Evolutionary conservation across 1,140 invertebrate genomes (phyloP).

Genomic region (Drosophila leontia): DNA sequence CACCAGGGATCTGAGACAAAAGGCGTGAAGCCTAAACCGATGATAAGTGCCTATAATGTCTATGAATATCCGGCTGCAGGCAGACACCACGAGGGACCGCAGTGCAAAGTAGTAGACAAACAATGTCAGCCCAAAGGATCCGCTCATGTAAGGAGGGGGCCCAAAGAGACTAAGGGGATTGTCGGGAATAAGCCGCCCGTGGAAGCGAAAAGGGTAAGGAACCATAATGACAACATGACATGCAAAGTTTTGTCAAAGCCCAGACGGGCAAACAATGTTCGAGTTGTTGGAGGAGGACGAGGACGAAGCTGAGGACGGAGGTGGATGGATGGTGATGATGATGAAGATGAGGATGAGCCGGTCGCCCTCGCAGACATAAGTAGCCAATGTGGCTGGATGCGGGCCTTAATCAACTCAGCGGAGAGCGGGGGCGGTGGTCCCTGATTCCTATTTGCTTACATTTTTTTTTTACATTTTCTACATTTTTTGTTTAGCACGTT

Average conservation of each 20-base stretch:
- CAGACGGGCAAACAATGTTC: conserved; percentile 70
- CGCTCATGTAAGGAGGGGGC: conserved; percentile 1
- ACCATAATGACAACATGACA: conserved; percentile 77
- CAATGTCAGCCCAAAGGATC: conserved; percentile 55
- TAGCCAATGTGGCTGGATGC: conserved; percentile 65
- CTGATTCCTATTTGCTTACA: conserved; percentile 9
- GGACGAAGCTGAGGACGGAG: conserved; percentile 10
- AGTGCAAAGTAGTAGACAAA: conserved; percentile 70
- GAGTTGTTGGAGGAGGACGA: conserved; percentile 43
- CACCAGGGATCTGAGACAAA: conserved; percentile 55
- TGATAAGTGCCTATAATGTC: conserved; percentile 79
- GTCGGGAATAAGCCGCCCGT: conserved; percentile 11
- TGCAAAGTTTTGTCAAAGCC: conserved; percentile 79
- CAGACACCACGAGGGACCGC: conserved; percentile 18
- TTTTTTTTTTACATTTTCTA: conserved; percentile 29
- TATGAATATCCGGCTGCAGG: conserved; percentile 62
- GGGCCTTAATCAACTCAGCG: conserved; percentile 63
- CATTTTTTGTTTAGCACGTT: conserved; percentile 70
- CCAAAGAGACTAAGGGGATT: conserved; percentile 7
- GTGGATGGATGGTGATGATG: conserved; percentile 1
- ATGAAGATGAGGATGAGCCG: conserved; percentile 27
- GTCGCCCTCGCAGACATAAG: conserved; percentile 54
- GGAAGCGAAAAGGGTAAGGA: conserved; percentile 32
- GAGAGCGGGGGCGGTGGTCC: conserved; percentile 1
- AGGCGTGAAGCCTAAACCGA: conserved; percentile 74